Conservation (phyloP, 1,140 invertebrate species). For the Eriocheir sinensis region DNA sequence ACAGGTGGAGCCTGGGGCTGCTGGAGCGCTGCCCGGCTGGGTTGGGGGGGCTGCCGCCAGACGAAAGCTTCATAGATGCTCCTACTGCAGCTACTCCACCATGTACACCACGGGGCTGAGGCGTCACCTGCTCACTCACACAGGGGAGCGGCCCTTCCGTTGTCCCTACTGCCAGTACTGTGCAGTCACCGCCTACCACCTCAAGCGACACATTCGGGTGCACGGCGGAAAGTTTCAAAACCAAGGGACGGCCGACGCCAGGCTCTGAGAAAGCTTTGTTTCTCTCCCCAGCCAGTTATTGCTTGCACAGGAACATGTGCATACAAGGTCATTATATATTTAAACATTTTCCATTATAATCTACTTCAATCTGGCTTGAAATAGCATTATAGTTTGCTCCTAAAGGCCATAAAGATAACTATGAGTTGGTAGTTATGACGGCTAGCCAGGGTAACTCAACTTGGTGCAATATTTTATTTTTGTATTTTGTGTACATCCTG, state of each 20-base stretch:
- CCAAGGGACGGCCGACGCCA: neutral
- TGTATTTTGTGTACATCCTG: too few species aligned
- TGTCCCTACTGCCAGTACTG: constrained; percentile 52
- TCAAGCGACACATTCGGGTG: constrained; percentile 44
- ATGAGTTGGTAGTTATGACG: too few species aligned
- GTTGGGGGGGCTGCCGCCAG: constrained; percentile 43
- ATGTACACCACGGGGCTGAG: constrained; percentile 50
- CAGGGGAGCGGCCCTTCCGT: constrained; percentile 47
- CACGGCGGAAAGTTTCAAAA: neutral
- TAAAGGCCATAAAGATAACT: too few species aligned
- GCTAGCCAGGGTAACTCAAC: too few species aligned
- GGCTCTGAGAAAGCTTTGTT: neutral
- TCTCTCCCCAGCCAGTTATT: neutral
- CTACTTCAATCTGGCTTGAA: too few species aligned
- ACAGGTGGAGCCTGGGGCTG: constrained; percentile 56
- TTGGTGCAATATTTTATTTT: too few species aligned
- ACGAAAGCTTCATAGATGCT: constrained; percentile 59
- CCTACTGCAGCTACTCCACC: constrained; percentile 58
- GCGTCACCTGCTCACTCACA: constrained; percentile 63
- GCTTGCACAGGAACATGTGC: too few species aligned
- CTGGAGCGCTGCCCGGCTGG: constrained; percentile 35
- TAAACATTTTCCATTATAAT: too few species aligned
- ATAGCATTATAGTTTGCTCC: too few species aligned
- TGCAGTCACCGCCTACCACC: constrained; percentile 32
- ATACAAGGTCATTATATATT: neutral